A percentile compares a stretch with the other conserved stretches of the same genome.
These are phyloP conservation scores for Chloropsis cyanopogon DNA, from an alignment of 2,113 vertebrate genomes.

Conservation along the genomic window DNA sequence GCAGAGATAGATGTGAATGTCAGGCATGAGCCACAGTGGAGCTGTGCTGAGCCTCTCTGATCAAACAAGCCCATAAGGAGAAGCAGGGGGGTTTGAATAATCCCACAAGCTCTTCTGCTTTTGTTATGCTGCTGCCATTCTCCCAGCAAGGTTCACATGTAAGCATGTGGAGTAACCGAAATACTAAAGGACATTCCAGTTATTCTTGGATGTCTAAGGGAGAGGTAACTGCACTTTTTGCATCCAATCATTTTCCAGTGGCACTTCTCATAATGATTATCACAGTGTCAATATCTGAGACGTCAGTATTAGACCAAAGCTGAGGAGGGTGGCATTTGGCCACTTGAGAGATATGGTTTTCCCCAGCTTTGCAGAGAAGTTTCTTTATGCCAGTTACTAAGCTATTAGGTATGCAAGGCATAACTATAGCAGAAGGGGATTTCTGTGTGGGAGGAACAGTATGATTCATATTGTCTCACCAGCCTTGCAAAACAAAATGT, in stretches of 20 bases:
- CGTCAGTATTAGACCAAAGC: background rate
- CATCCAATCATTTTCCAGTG: background rate
- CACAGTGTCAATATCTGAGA: background rate
- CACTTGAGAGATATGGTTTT: background rate
- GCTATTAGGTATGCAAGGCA: conserved; percentile 8
- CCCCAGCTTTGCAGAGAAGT: background rate
- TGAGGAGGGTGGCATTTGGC: background rate
- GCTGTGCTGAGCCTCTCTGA: background rate
- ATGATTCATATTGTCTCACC: conserved; percentile 58
- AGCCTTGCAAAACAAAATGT: conserved; percentile 41
- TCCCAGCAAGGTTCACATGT: background rate
- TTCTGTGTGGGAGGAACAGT: conserved; percentile 59
- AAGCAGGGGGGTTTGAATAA: background rate
- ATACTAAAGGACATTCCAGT: background rate
- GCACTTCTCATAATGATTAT: background rate
- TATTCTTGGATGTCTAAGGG: background rate
- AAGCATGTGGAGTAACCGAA: background rate
- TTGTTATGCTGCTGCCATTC: background rate
- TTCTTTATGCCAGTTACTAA: conserved; percentile 4
- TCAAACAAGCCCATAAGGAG: background rate
- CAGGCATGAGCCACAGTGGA: background rate
- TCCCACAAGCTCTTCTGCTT: background rate
- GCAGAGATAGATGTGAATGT: background rate
- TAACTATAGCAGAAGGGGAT: conserved; percentile 54
- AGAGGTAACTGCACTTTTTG: background rate